These are phyloP conservation scores for Labeo calbasu DNA, from an alignment of 2,797 vertebrate genomes.

Conservation along the genomic window DNA sequence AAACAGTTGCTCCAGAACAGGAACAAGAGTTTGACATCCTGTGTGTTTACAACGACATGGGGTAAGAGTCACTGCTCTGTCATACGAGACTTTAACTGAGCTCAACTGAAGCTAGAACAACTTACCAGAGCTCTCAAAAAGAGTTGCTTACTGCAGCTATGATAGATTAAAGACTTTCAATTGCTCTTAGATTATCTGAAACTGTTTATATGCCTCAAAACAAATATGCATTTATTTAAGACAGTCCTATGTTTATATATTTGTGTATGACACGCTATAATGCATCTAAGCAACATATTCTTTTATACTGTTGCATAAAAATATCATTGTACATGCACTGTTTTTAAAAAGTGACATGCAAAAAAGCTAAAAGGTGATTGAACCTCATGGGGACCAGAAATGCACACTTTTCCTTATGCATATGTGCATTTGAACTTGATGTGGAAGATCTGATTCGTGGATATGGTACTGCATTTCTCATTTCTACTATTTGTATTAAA, in stretches of 20 bases:
- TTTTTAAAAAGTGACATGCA: neutral
- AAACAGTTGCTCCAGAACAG: slow-evolving; percentile 1
- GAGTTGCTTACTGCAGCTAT: neutral
- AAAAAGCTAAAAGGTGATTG: neutral
- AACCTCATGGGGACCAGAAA: neutral
- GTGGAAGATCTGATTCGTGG: neutral
- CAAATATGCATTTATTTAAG: neutral
- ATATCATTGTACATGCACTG: neutral
- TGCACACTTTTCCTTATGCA: neutral
- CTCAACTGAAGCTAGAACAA: neutral
- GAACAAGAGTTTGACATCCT: slow-evolving; percentile 26
- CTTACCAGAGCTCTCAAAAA: neutral
- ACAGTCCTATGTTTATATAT: neutral
- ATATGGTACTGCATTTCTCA: neutral
- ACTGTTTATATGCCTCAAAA: neutral
- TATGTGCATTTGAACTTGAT: no score
- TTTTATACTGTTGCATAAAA: neutral
- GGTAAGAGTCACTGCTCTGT: slow-evolving; percentile 66
- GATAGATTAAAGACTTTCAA: neutral
- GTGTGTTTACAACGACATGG: slow-evolving; percentile 69
- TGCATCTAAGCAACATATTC: neutral
- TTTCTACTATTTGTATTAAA: neutral
- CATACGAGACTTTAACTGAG: neutral
- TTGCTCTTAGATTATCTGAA: no score
- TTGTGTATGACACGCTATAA: neutral